Evolutionary conservation across 2,113 vertebrate genomes (phyloP).

Genomic region (Daboia siamensis): DNA sequence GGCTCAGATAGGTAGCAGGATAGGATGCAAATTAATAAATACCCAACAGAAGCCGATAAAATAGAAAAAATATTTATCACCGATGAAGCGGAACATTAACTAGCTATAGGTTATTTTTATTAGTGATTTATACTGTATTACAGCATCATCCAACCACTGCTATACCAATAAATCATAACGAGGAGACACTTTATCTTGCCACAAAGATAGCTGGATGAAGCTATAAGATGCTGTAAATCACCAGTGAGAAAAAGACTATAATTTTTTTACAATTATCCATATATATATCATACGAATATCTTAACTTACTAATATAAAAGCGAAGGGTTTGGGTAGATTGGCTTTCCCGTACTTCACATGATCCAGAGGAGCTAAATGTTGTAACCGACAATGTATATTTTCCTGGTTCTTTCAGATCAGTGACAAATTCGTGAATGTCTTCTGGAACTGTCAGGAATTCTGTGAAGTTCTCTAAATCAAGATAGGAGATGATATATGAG

Average conservation of each 20-base stretch:
- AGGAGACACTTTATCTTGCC: not conserved
- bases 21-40: not conserved
- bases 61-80: not conserved
- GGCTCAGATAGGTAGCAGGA: not conserved
- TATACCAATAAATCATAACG: not conserved
- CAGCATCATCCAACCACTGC: not conserved
- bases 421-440: conserved; percentile 86
- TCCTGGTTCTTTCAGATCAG: conserved; percentile 84
- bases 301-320: conserved; percentile 90
- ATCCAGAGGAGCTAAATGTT: conserved; percentile 84
- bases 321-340: conserved; percentile 75
- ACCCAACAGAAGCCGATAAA: not conserved
- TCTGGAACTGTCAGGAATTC: conserved; percentile 84
- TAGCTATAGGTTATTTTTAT: not conserved
- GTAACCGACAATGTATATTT: conserved; percentile 82
- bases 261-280: not conserved
- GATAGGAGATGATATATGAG: not conserved
- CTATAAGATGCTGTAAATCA: not conserved
- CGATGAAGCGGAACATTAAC: not conserved
- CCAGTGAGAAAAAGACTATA: not conserved
- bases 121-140: not conserved
- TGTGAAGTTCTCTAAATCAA: conserved; percentile 78
- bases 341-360: conserved; percentile 85
- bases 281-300: not conserved
- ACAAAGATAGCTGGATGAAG: not conserved